Evolutionary conservation across 2,888 invertebrate genomes (phyloP).

Genomic region (Ormyrus rosae): DNA sequence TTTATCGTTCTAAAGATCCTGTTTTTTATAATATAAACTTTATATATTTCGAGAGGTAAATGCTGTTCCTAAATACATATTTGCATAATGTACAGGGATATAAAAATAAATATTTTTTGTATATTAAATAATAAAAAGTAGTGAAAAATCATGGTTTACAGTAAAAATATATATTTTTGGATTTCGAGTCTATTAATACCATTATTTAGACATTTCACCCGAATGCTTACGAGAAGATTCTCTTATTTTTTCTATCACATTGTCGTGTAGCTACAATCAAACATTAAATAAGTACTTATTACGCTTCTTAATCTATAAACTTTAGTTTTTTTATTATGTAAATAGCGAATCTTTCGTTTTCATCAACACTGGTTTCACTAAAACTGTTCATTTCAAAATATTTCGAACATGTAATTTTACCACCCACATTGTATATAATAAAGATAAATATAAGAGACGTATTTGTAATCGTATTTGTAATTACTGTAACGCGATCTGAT

Average conservation of each 20-base stretch:
- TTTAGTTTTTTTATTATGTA: too few species aligned
- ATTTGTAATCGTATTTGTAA: slow-evolving; percentile 13
- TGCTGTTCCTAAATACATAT: slow-evolving; percentile 53
- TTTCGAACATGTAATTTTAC: too few species aligned
- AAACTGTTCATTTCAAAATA: too few species aligned
- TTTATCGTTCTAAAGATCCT: too few species aligned
- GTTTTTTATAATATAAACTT: not conserved
- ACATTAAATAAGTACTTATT: too few species aligned
- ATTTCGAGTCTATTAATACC: slow-evolving; percentile 36
- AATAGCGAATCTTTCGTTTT: too few species aligned
- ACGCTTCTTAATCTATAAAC: too few species aligned
- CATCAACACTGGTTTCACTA: too few species aligned
- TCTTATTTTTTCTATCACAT: too few species aligned
- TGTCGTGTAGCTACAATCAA: too few species aligned
- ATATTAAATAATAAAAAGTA: slow-evolving; percentile 40
- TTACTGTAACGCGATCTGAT: slow-evolving; percentile 29
- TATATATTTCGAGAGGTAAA: slow-evolving; percentile 31
- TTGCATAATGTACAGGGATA: slow-evolving; percentile 50
- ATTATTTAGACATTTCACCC: not conserved
- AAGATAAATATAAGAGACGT: slow-evolving; percentile 15
- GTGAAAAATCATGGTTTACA: slow-evolving; percentile 39
- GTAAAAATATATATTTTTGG: slow-evolving; percentile 50
- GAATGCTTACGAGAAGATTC: too few species aligned
- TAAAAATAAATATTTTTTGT: slow-evolving; percentile 52
- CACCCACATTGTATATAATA: slow-evolving; percentile 2